phyloP scores from a whole-genome alignment of 2,113 vertebrate species.

The Sminthopsis crassicaudata region DNA sequence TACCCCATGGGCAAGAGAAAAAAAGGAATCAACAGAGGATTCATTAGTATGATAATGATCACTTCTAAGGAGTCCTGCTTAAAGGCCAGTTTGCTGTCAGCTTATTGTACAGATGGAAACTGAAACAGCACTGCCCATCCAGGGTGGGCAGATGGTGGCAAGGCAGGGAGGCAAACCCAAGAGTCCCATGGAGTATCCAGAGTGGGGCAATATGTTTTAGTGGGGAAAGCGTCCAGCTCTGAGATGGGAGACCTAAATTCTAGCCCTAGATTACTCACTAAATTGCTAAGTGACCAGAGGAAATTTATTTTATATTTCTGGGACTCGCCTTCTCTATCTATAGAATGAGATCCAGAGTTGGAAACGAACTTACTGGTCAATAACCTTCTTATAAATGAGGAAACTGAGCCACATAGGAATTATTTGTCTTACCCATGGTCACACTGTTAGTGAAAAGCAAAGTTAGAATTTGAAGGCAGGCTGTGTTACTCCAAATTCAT shows the following conservation, averaged over 20 bases:
- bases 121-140: conserved; percentile 52
- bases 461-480: neutral
- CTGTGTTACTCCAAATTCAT: neutral
- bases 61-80: neutral
- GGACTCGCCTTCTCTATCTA: neutral
- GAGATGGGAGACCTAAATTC: neutral
- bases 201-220: neutral
- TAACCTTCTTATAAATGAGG: neutral
- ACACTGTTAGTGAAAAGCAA: neutral
- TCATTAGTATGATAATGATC: neutral
- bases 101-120: conserved; percentile 61
- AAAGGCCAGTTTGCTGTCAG: conserved; percentile 17
- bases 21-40: neutral
- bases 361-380: neutral
- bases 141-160: conserved; percentile 42
- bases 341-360: neutral
- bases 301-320: neutral
- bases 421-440: neutral
- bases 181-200: conserved; percentile 11
- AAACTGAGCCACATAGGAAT: neutral
- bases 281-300: neutral
- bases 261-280: neutral
- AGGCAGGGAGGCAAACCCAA: conserved; percentile 41
- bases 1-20: neutral
- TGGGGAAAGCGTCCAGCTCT: neutral